Conservation (phyloP, 2,113 vertebrate species). For the Panurus biarmicus region DNA sequence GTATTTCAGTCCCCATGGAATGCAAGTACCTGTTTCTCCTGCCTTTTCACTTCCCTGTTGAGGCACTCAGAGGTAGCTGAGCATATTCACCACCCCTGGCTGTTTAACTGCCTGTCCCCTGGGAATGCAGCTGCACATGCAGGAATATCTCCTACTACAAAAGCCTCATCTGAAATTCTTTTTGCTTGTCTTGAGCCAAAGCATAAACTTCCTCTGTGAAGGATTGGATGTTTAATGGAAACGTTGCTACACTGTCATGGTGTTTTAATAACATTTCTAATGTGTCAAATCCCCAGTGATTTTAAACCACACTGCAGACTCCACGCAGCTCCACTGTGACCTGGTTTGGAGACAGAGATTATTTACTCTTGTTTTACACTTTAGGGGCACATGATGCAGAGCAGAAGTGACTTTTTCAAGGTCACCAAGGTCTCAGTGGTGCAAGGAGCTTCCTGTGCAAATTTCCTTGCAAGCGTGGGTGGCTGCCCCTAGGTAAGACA, state of each 20-base stretch:
- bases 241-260: not conserved
- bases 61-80: not conserved
- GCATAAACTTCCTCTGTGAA: conserved; percentile 38
- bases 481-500: not conserved
- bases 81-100: not conserved
- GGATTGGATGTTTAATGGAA: conserved; percentile 57
- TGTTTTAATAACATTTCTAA: conserved; percentile 50
- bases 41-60: not conserved
- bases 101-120: not conserved
- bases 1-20: not conserved
- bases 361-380: not conserved
- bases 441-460: not conserved
- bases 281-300: conserved; percentile 15
- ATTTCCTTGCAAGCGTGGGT: not conserved
- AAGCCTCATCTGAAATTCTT: conserved; percentile 39
- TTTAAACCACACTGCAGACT: not conserved
- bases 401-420: not conserved
- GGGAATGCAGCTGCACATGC: not conserved
- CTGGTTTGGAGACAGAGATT: not conserved
- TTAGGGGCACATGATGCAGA: not conserved
- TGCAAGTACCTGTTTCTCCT: not conserved
- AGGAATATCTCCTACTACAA: not conserved
- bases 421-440: not conserved
- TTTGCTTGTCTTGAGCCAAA: conserved; percentile 28
- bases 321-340: not conserved